Conservation (phyloP, 2,113 vertebrate genomes). For the Xiphophorus hellerii region DNA sequence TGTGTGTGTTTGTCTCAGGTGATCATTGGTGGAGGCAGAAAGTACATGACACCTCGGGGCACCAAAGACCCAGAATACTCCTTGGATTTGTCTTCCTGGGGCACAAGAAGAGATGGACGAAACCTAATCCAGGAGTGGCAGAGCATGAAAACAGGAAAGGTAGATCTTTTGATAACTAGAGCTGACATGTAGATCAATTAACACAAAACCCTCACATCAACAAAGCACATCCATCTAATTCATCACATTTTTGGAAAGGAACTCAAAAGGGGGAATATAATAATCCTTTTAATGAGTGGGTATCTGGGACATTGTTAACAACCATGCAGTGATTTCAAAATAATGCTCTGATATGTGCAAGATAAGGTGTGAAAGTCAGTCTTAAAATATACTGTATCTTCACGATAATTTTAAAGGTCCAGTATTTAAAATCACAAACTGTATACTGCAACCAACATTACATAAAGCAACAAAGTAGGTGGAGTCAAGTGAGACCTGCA, state of each 20-base stretch:
- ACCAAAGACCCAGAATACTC: constrained; percentile 80
- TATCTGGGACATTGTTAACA: neutral
- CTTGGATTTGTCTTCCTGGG: constrained; percentile 50
- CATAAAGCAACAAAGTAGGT: too few species aligned
- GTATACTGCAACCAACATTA: too few species aligned
- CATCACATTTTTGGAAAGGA: neutral
- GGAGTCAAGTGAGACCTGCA: too few species aligned
- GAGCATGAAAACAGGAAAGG: constrained; percentile 76
- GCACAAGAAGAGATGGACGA: constrained; percentile 70
- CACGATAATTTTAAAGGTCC: too few species aligned
- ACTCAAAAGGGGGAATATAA: neutral
- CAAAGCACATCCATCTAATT: neutral
- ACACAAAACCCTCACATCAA: neutral
- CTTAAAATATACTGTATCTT: too few species aligned
- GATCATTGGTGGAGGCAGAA: constrained; percentile 81
- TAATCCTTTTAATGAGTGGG: neutral
- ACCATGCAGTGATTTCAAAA: too few species aligned
- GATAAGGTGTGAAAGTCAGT: too few species aligned
- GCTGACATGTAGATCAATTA: neutral
- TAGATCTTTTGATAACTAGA: constrained; percentile 10
- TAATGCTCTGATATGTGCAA: too few species aligned
- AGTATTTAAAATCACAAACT: too few species aligned
- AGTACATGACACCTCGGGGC: constrained; percentile 81
- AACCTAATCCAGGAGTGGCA: constrained; percentile 79
- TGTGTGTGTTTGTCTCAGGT: constrained; percentile 63